Base-by-base conservation (phyloP, 2,888 invertebrate species). In the Lasioglossum figueresi region DNA sequence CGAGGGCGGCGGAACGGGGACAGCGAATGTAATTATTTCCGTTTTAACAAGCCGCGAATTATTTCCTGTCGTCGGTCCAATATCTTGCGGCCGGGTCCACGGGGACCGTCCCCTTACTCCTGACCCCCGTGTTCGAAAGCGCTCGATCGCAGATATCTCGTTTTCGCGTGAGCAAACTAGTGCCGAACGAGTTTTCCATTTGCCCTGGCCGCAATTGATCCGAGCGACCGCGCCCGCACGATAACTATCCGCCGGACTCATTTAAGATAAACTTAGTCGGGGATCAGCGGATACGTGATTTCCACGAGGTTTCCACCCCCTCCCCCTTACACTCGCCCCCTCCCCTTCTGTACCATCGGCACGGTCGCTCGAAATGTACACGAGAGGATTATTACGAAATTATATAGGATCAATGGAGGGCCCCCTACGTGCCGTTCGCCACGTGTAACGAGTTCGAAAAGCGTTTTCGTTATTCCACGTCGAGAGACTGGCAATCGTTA, bases 311-410 rank as follows among this genome's bases (percentile, higher is more conserved):
- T 92, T 87, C 84, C 88, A 84, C 88, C 43, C 75, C 73, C 52
- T 31, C 40, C 37, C 23, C 12, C 14, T 43, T 12, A 14, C 43
- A 43, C 14, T 43, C 43, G 43, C 87, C 43, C 75, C 73, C 52
- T 31, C 40, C 12, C 23, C 23, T 63, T 2, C 63, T 16, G 31
- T 63, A 63, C 40, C 37, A 8, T 23, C 68, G 40, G 37, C 68
- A 31, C 63, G 34, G 34, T 37, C 43, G 71, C 80, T 82, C 81
- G 77, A 88, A 86, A 88, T 90, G 89, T 89, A 91, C 91, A 91
- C 91, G 84, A 88, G 88, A 84, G 89, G 93, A 93, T 93, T 92
- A 93, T 92, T 92, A 92, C 85, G 90, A 92, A 93, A 93, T 93
- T 92, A 93, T 92, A 92, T 86, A 84, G 92, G 89, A 89, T 89